phyloP scores from a whole-genome alignment of 2,113 vertebrate species.

The Eclectus roratus region DNA sequence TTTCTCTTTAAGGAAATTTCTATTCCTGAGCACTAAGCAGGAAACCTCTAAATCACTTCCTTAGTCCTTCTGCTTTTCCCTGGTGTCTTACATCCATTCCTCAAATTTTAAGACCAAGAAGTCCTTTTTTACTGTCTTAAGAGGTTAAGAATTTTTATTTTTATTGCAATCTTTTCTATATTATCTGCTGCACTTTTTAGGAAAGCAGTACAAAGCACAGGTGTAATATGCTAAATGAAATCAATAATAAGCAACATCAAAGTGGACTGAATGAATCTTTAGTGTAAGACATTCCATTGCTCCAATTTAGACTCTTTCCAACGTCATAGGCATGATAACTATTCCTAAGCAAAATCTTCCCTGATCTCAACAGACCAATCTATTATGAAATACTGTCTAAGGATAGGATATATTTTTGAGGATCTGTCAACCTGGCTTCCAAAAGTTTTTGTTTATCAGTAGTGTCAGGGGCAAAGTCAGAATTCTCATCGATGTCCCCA shows the following conservation, averaged over 20 bases:
- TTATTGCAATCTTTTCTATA: not conserved
- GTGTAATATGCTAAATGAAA: not conserved
- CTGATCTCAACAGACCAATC: not conserved
- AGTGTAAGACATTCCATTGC: not conserved
- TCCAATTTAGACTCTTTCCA: not conserved
- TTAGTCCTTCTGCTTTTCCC: not conserved
- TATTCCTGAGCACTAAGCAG: not conserved
- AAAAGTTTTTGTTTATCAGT: not conserved
- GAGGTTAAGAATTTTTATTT: not conserved
- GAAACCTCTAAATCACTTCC: not conserved
- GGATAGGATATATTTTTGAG: not conserved
- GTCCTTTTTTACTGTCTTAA: not conserved
- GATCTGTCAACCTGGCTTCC: accelerated
- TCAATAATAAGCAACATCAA: not conserved
- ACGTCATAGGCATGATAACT: not conserved
- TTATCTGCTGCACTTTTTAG: accelerated
- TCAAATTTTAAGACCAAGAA: not conserved
- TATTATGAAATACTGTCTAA: not conserved
- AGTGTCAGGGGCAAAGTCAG: not conserved
- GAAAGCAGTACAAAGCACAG: not conserved
- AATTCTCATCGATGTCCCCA: not conserved
- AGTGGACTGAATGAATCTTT: not conserved
- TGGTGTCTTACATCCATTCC: not conserved
- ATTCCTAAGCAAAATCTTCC: not conserved
- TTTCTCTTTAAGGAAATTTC: not conserved